Percentiles rank a stretch among this genome's conserved stretches.
These are phyloP conservation scores for Calliphora vomitoria DNA, from an alignment of 2,888 invertebrate genomes.

Conservation along the genomic window DNA sequence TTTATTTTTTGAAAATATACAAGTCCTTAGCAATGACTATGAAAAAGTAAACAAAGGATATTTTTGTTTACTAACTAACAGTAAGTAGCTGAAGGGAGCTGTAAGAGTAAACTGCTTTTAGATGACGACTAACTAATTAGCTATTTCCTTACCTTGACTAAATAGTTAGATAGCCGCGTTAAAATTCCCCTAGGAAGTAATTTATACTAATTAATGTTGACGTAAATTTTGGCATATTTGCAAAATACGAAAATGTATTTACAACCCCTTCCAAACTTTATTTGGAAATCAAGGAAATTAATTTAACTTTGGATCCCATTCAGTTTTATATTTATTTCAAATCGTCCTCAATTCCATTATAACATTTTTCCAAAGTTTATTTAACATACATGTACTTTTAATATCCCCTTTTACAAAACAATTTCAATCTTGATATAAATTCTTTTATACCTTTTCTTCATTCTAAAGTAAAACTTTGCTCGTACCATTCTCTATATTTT, in stretches of 20 bases:
- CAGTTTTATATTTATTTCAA: too few relatives aligned
- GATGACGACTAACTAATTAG: neutral
- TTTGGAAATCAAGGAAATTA: too few relatives aligned
- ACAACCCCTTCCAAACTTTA: too few relatives aligned
- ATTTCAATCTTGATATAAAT: conserved; percentile 2
- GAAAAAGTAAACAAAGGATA: neutral
- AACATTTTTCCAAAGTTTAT: neutral
- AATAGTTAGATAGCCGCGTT: too few relatives aligned
- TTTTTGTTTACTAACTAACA: neutral
- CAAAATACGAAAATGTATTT: too few relatives aligned
- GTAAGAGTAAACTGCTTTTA: neutral
- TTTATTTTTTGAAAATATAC: neutral
- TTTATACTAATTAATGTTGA: too few relatives aligned
- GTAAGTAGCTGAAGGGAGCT: neutral
- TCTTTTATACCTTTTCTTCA: neutral
- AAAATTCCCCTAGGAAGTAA: too few relatives aligned
- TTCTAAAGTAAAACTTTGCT: neutral
- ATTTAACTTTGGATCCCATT: too few relatives aligned
- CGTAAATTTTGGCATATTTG: too few relatives aligned
- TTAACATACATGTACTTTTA: neutral
- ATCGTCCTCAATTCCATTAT: neutral
- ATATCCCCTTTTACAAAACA: neutral
- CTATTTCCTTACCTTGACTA: too few relatives aligned
- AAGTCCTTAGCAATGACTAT: neutral
- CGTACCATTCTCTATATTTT: neutral